Evolutionary conservation across 2,113 vertebrate genomes (phyloP).

Genomic region (Trachemys scripta): DNA sequence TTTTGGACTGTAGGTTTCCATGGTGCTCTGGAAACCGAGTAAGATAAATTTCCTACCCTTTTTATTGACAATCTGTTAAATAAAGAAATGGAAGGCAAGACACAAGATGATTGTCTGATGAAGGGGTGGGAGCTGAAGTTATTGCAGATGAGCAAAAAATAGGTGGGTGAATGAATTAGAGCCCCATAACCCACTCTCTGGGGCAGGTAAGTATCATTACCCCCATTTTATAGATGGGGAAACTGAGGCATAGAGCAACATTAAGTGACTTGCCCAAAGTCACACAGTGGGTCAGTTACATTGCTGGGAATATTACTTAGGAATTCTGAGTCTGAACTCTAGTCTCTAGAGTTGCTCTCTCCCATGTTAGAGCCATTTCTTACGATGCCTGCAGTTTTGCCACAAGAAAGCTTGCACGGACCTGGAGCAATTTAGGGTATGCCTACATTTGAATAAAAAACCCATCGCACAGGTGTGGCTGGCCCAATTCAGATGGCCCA

Average conservation of each 20-base stretch:
- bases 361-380: background rate
- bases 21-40: conserved; percentile 9
- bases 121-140: conserved; percentile 5
- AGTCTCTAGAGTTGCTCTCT: background rate
- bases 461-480: background rate
- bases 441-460: background rate
- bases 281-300: background rate
- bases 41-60: conserved; percentile 9
- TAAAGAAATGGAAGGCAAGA: conserved; percentile 32
- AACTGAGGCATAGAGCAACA: background rate
- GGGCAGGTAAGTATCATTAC: background rate
- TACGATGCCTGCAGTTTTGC: background rate
- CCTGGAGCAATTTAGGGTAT: background rate
- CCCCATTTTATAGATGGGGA: background rate
- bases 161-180: background rate
- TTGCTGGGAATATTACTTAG: fast-evolving
- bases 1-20: conserved; percentile 42
- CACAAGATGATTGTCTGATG: background rate
- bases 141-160: background rate
- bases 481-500: background rate
- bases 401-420: background rate
- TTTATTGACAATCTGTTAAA: conserved; percentile 47
- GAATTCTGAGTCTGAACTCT: background rate
- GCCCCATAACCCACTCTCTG: fast-evolving
- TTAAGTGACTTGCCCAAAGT: background rate